Conservation (phyloP, 2,797 vertebrate species). For the Psittacula derbiana region DNA sequence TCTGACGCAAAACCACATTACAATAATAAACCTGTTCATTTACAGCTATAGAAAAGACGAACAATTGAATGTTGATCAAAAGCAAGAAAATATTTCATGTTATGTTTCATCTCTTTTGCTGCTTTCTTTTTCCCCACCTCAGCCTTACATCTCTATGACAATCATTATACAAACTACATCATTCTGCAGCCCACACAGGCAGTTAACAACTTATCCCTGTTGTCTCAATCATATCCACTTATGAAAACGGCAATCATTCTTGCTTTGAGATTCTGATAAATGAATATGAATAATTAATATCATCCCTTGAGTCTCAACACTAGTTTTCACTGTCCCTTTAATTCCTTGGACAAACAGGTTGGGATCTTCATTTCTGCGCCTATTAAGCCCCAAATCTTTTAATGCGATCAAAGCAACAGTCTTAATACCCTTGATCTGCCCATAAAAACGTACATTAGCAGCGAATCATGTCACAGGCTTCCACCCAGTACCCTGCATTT, state of each 20-base stretch:
- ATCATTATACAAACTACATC: not conserved
- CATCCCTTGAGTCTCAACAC: not conserved
- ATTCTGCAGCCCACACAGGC: not conserved
- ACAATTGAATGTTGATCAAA: not conserved
- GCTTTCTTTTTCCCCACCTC: not conserved
- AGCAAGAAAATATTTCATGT: conserved; percentile 14
- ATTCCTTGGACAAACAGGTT: conserved; percentile 7
- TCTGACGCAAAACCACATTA: not conserved
- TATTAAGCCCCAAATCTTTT: not conserved
- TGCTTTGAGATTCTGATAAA: not conserved
- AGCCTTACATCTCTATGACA: not conserved
- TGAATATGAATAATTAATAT: conserved; percentile 15
- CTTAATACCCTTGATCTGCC: not conserved
- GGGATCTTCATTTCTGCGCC: not conserved
- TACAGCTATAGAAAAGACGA: not conserved
- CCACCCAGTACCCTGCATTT: not conserved
- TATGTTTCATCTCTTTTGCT: not conserved
- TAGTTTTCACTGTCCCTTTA: not conserved
- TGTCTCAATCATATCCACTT: conserved; percentile 6
- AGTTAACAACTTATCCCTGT: not conserved
- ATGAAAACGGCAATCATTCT: not conserved
- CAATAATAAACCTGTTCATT: not conserved
- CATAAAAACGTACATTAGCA: not conserved
- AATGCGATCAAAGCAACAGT: not conserved
- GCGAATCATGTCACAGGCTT: not conserved